These are phyloP conservation scores for Platyrinchus mystaceus DNA, from an alignment of 2,797 vertebrate genomes.

Conservation along the genomic window DNA sequence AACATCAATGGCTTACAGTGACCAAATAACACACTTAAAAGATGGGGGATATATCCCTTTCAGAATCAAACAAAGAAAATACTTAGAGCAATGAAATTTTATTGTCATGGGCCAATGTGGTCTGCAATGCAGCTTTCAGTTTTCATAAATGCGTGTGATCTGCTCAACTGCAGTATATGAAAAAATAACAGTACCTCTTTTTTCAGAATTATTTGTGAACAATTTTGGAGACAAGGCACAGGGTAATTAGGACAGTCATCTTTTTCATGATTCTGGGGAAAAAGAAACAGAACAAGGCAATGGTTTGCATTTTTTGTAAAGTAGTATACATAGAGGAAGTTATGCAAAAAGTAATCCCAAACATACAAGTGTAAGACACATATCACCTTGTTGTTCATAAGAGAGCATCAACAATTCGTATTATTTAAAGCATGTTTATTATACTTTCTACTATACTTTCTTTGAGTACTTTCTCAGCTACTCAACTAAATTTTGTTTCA, in stretches of 20 bases:
- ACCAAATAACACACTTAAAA: not conserved
- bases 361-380: not conserved
- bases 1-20: not conserved
- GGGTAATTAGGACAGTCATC: conserved; percentile 82
- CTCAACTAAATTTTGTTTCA: not conserved
- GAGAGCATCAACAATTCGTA: not conserved
- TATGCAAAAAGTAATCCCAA: not conserved
- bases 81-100: not conserved
- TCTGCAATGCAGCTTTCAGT: not conserved
- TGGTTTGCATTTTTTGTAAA: not conserved
- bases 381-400: not conserved
- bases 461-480: too few species aligned
- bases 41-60: not conserved
- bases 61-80: not conserved
- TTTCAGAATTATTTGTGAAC: conserved; percentile 79
- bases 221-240: conserved; percentile 84
- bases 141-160: not conserved
- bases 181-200: conserved; percentile 77
- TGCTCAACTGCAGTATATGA: not conserved
- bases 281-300: not conserved
- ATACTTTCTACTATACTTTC: not conserved
- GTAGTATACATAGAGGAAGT: not conserved
- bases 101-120: not conserved
- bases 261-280: conserved; percentile 81
- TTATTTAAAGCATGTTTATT: not conserved